phyloP scores from a whole-genome alignment of 2,888 invertebrate species.

The Epistrophe grossulariae region DNA sequence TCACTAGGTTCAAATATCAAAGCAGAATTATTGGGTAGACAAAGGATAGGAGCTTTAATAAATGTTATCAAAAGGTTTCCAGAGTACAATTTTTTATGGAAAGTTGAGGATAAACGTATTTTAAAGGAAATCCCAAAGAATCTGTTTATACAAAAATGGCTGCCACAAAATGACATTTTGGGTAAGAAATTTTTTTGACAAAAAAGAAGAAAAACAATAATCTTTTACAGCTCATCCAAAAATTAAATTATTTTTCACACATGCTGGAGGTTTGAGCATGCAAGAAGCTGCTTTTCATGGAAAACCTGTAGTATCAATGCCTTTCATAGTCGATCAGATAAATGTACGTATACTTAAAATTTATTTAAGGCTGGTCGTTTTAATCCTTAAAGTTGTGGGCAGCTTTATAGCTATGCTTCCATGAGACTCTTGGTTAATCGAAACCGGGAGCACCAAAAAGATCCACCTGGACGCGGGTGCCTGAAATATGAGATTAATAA shows the following conservation, averaged over 20 bases:
- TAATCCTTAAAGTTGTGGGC: too few relatives aligned
- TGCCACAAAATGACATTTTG: slow-evolving; percentile 85
- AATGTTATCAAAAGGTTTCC: slow-evolving; percentile 78
- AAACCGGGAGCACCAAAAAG: too few relatives aligned
- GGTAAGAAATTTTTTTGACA: slow-evolving; percentile 79
- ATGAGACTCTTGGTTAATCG: too few relatives aligned
- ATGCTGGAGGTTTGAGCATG: slow-evolving; percentile 77
- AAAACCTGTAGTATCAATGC: slow-evolving; percentile 77
- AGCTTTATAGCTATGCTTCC: too few relatives aligned
- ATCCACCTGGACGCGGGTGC: too few relatives aligned
- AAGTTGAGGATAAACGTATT: slow-evolving; percentile 75
- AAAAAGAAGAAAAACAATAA: not conserved
- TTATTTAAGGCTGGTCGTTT: too few relatives aligned
- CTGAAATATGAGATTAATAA: too few relatives aligned
- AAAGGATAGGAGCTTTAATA: slow-evolving; percentile 76
- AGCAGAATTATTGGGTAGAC: slow-evolving; percentile 44
- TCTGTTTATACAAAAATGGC: slow-evolving; percentile 84
- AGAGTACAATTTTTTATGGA: slow-evolving; percentile 81
- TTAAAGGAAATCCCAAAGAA: slow-evolving; percentile 81
- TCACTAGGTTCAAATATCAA: slow-evolving; percentile 78
- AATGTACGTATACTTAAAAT: slow-evolving; percentile 45
- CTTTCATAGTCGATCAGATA: slow-evolving; percentile 77
- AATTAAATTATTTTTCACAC: slow-evolving; percentile 77
- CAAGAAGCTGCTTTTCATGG: slow-evolving; percentile 78
- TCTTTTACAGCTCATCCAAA: slow-evolving; percentile 74